Evolutionary conservation across 35 echinoderm and acorn worm genomes (phyloP), one percentile per base, ranked within the genome.

Genomic region (Strongylocentrotus purpuratus): DNA sequence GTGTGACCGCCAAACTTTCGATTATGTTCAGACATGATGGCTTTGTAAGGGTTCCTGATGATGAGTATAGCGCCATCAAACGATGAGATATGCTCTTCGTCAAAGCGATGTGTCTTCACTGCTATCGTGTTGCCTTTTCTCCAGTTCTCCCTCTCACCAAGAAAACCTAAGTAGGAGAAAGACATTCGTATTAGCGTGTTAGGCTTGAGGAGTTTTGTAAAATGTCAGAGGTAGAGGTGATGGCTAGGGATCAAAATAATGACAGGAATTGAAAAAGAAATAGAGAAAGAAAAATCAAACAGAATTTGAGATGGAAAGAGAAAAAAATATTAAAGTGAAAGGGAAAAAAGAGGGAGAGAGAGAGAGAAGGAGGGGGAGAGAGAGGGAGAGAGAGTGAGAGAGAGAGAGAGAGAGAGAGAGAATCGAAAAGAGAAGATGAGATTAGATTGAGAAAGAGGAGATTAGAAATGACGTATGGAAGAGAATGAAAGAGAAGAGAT

Each of bases 1-100:
- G 97, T 97, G 55, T 99, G 98, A 12, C 97, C 98, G 20, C 97
- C 98, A 91, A 99, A 99, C 92, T 99, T 99, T 31, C 97, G 92
- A 55, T 99, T 99, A 92, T 99, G 98, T 94, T 99, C 98, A 0
- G 98, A 97, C 45, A 99, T 86, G 41, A 99, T 98, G 46, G 98
- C 98, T n/a, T 99, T 98, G 86, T 99, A 99, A 10, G 98, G 98
- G 85, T 99, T 96, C 78, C 98, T 25, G 17, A 99, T 96, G 46
- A 99, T 96, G 18, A 98, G 31, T 28, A 98, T 95, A 28, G 93
- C 97, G 14, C 88, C 96, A 32, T 99, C 97, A 46, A 94, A 99
- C 33, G 61, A 48, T 20, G 91, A 33, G 52, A 99, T 88, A 48
- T 98, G 98, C 87, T 97, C 95, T 94, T 97, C 95, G n/a, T 97